A percentile compares a stretch with the other conserved stretches of the same genome.
Evolutionary conservation across 35 echinoderm and acorn worm species (phyloP).

Genomic region (Amphiura filiformis): DNA sequence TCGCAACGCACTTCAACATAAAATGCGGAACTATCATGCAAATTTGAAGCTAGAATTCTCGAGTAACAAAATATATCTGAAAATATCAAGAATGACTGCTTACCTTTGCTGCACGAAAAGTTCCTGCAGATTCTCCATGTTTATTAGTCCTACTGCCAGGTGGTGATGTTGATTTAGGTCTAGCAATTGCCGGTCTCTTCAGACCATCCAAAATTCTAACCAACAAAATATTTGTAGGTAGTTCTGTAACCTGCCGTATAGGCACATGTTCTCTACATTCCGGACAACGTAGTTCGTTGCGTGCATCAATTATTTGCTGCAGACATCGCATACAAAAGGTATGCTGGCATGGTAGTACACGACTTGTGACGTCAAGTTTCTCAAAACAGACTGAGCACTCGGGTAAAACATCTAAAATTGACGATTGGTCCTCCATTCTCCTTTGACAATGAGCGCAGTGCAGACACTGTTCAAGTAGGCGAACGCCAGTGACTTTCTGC

Average conservation of each 20-base stretch:
- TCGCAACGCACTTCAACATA: no score
- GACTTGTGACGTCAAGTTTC: constrained; percentile 81
- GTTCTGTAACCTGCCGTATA: constrained; percentile 59
- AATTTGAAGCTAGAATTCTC: no score
- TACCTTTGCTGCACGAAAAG: no score
- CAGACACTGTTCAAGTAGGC: no score
- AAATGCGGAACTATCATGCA: no score
- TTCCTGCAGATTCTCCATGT: background rate
- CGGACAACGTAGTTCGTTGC: constrained; percentile 80
- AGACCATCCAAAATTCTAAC: constrained; percentile 89
- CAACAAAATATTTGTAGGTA: constrained; percentile 97
- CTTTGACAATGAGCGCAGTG: background rate
- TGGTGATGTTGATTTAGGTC: background rate
- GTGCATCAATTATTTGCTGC: constrained; percentile 74
- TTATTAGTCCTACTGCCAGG: background rate
- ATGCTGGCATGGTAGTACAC: constrained; percentile 87
- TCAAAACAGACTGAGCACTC: constrained; percentile 97
- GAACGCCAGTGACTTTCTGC: no score
- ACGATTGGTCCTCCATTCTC: background rate
- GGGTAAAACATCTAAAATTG: constrained; percentile 25
- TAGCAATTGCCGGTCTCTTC: constrained; percentile 30
- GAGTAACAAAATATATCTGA: no score
- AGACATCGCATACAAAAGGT: constrained; percentile 96
- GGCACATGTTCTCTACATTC: constrained; percentile 84
- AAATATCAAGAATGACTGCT: no score